phyloP scores from a whole-genome alignment of 2,888 invertebrate genomes.

The Sarcophaga rosellei region DNA sequence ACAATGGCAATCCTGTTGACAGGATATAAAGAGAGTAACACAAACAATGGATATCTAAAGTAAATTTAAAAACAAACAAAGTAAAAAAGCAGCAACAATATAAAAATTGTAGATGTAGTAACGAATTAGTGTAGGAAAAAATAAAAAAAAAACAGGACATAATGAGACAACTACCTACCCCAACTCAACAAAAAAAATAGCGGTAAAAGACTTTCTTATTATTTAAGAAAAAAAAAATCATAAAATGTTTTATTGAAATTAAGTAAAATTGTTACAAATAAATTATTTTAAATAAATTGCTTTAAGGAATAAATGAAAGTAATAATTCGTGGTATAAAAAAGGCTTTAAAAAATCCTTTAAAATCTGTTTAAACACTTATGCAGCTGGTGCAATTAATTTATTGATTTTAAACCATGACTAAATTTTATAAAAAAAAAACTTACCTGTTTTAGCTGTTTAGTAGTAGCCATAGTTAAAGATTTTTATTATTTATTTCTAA shows the following conservation, averaged over 20 bases:
- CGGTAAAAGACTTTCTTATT: constrained; percentile 45
- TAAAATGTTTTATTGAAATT: not conserved
- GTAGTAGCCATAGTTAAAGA: constrained; percentile 52
- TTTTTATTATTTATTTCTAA: constrained; percentile 20
- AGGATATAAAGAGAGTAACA: constrained; percentile 53
- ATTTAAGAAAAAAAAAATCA: constrained; percentile 4
- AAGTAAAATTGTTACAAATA: too few relatives aligned
- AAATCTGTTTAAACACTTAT: not conserved
- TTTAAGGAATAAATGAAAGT: not conserved
- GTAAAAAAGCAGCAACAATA: not conserved
- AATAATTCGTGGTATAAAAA: not conserved
- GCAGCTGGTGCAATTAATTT: constrained; percentile 64
- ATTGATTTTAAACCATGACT: constrained; percentile 64
- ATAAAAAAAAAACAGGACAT: constrained; percentile 48
- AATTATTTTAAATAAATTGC: not conserved
- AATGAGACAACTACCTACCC: constrained; percentile 66
- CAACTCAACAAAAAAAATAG: constrained; percentile 56
- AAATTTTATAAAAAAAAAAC: constrained; percentile 38
- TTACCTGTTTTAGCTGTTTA: constrained; percentile 57
- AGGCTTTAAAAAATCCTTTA: not conserved
- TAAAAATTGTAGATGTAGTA: constrained; percentile 56
- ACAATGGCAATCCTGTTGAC: constrained; percentile 2
- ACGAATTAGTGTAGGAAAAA: constrained; percentile 57
- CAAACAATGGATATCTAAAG: constrained; percentile 52
- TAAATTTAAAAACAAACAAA: constrained; percentile 37